Conservation (phyloP, 2,797 vertebrate genomes). For the Ispidina picta region DNA sequence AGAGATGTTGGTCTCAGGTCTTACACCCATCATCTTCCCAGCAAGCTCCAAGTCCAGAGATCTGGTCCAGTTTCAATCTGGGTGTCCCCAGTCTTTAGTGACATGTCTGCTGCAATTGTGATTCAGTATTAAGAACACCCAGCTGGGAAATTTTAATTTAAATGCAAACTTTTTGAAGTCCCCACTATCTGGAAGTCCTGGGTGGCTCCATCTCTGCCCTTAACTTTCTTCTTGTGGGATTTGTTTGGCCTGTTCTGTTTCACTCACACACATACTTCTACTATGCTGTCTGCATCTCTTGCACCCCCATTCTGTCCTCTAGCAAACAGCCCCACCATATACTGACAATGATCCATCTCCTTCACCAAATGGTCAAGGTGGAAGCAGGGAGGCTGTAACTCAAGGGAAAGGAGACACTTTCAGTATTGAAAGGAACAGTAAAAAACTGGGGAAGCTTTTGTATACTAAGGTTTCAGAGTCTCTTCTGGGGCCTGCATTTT, state of each 20-base stretch:
- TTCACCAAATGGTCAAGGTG: neutral
- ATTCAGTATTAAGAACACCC: neutral
- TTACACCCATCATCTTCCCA: neutral
- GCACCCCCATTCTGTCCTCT: neutral
- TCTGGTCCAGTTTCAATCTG: accelerated
- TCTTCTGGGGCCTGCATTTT: neutral
- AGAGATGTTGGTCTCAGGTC: neutral
- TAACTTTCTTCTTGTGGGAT: neutral
- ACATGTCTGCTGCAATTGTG: accelerated
- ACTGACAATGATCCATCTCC: neutral
- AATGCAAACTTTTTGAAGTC: neutral
- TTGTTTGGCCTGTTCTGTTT: neutral
- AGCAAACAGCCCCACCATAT: neutral
- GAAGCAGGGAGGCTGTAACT: neutral
- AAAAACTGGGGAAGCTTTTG: neutral
- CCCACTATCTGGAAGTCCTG: neutral
- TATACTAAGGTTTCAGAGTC: neutral
- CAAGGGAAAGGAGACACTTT: neutral
- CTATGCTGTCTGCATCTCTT: neutral
- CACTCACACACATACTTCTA: neutral
- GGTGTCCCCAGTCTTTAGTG: neutral
- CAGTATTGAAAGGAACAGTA: neutral
- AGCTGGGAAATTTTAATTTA: neutral
- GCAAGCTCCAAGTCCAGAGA: neutral
- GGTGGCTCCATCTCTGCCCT: neutral